Conservation (phyloP, 2,888 invertebrate species). For the Drosophila kuntzei region DNA sequence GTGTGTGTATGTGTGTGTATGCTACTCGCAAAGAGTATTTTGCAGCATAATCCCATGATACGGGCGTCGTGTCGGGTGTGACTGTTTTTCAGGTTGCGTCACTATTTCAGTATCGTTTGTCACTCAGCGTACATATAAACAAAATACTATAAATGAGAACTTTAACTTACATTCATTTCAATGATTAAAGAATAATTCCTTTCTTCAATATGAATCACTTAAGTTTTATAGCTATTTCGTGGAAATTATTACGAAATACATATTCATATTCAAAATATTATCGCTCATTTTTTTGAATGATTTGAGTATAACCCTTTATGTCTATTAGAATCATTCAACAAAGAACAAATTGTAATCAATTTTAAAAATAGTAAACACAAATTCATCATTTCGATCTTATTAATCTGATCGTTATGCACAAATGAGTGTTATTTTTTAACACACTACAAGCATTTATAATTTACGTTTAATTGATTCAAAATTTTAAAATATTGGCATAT, state of each 20-base stretch:
- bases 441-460: too few species aligned
- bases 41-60: constrained; percentile 46
- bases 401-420: too few species aligned
- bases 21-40: constrained; percentile 43
- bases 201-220: background rate
- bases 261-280: too few species aligned
- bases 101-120: constrained; percentile 23
- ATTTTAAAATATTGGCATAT: too few species aligned
- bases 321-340: too few species aligned
- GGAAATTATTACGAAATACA: background rate
- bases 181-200: background rate
- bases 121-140: constrained; percentile 2
- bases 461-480: too few species aligned
- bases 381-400: too few species aligned
- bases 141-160: constrained; percentile 6
- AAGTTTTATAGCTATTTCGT: background rate
- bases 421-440: too few species aligned
- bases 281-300: background rate
- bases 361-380: too few species aligned
- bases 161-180: background rate
- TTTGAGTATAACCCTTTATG: background rate
- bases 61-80: constrained; percentile 46
- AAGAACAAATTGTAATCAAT: too few species aligned
- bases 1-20: constrained; percentile 11
- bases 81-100: constrained; percentile 42